Evolutionary conservation across 2,888 invertebrate species (phyloP).

Genomic region (Asteroscopus sphinx): DNA sequence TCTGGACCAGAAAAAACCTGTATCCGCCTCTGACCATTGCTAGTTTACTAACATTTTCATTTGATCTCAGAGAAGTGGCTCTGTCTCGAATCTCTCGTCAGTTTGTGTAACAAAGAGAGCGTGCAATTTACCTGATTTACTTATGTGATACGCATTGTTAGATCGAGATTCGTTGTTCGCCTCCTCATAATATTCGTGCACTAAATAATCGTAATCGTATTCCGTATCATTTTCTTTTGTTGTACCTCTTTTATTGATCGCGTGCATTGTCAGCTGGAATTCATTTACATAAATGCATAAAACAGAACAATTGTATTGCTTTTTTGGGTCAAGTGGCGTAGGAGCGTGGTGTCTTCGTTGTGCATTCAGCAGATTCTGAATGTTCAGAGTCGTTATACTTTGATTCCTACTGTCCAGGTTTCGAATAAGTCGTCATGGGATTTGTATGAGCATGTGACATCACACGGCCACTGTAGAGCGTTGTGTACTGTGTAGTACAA

Average conservation of each 20-base stretch:
- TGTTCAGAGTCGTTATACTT: no score
- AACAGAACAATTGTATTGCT: not conserved
- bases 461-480: no score
- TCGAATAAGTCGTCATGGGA: no score
- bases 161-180: conserved; percentile 66
- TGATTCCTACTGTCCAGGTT: not conserved
- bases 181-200: conserved; percentile 83
- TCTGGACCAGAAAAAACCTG: no score
- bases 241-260: conserved; percentile 22
- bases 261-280: conserved; percentile 29
- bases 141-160: conserved; percentile 75
- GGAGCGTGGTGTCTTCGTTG: not conserved
- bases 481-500: no score
- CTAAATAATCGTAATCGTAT: conserved; percentile 66
- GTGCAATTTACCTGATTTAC: conserved; percentile 50
- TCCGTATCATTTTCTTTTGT: conserved; percentile 13
- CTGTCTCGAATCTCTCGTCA: not conserved
- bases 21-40: no score
- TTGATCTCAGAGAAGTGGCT: not conserved
- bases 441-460: no score
- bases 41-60: not conserved
- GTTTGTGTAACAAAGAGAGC: conserved; percentile 21
- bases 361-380: no score
- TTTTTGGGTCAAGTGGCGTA: not conserved
- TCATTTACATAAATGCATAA: not conserved